These are phyloP conservation scores for Oophaga pumilio DNA, from an alignment of 2,113 vertebrate genomes.

Conservation along the genomic window DNA sequence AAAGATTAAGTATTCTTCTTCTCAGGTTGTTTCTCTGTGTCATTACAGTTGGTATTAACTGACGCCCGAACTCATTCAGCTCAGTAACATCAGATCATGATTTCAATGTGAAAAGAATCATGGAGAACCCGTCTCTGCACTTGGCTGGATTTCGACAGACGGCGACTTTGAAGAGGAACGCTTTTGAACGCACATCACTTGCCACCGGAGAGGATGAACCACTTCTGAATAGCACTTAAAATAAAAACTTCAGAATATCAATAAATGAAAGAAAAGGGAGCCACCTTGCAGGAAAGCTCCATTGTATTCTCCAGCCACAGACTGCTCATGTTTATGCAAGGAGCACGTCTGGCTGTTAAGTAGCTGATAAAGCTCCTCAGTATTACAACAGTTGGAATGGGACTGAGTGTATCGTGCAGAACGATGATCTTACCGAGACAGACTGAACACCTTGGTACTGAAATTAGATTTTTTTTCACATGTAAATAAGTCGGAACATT, in stretches of 20 bases:
- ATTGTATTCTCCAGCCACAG: slow-evolving; percentile 23
- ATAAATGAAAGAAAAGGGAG: slow-evolving; percentile 15
- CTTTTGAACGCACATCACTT: slow-evolving; percentile 28
- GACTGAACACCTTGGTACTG: not conserved
- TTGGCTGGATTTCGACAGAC: slow-evolving; percentile 12
- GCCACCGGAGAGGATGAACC: slow-evolving; percentile 9
- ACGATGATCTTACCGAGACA: not conserved
- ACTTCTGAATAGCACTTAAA: slow-evolving; percentile 16
- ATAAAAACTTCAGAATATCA: slow-evolving; percentile 36
- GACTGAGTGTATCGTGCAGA: not conserved
- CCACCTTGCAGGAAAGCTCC: not conserved
- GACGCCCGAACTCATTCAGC: not conserved
- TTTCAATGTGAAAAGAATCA: slow-evolving; percentile 37
- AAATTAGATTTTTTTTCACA: not conserved
- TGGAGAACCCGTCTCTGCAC: not conserved
- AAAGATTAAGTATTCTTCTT: not conserved
- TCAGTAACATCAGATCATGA: not conserved
- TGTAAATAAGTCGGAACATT: not conserved
- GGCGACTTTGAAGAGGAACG: not conserved
- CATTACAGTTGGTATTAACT: not conserved
- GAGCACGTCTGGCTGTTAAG: slow-evolving; percentile 16
- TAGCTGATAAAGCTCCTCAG: slow-evolving; percentile 23
- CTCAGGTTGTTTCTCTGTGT: not conserved
- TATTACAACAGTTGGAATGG: slow-evolving; percentile 31
- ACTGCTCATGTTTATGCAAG: slow-evolving; percentile 39